Evolutionary conservation across 1,140 invertebrate species (phyloP).

Genomic region (Procambarus clarkii): DNA sequence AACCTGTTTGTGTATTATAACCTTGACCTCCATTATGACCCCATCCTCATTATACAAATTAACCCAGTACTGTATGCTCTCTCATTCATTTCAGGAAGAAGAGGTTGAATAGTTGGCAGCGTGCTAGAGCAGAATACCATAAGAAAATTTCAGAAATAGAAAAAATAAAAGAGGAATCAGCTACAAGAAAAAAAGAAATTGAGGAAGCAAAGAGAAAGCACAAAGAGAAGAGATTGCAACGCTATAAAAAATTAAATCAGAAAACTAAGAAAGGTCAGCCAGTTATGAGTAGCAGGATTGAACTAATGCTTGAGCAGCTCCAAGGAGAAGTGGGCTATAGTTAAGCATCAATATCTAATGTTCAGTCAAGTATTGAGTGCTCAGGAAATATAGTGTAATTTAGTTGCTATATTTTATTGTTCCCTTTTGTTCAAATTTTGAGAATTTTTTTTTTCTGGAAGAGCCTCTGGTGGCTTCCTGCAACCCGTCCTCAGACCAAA

Average conservation of each 20-base stretch:
- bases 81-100: slow-evolving; percentile 42
- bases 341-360: too few species aligned
- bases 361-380: too few species aligned
- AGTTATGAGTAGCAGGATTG: slow-evolving; percentile 84
- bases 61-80: too few species aligned
- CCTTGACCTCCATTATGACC: too few species aligned
- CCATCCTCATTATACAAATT: too few species aligned
- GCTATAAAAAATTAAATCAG: slow-evolving; percentile 82
- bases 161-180: slow-evolving; percentile 79
- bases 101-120: slow-evolving; percentile 72
- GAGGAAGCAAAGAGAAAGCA: slow-evolving; percentile 81
- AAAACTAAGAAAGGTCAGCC: slow-evolving; percentile 87
- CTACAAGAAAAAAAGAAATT: slow-evolving; percentile 74
- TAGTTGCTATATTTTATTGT: too few species aligned
- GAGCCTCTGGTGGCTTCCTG: too few species aligned
- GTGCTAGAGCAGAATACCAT: slow-evolving; percentile 79
- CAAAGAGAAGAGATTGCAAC: slow-evolving; percentile 81
- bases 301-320: slow-evolving; percentile 83
- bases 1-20: too few species aligned
- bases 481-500: too few species aligned
- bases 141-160: slow-evolving; percentile 79
- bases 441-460: too few species aligned
- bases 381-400: too few species aligned
- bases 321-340: background rate
- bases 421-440: too few species aligned